These are phyloP conservation scores for Octopus sinensis DNA, from an alignment of 1,140 invertebrate species.

Conservation along the genomic window DNA sequence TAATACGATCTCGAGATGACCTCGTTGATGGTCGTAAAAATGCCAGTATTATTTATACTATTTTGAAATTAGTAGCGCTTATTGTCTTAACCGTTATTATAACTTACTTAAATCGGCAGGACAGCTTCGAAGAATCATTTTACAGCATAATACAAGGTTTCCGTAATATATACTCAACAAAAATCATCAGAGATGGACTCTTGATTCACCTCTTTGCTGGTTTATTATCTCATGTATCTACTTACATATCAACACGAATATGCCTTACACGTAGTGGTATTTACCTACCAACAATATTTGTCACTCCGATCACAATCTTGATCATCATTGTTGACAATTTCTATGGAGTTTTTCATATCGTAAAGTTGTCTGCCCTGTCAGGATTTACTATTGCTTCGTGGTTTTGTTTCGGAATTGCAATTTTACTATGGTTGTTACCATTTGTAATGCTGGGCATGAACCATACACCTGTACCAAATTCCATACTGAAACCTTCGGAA, in stretches of 20 bases:
- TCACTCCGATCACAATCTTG: background rate
- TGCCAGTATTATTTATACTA: background rate
- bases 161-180: background rate
- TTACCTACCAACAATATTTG: background rate
- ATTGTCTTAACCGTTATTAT: background rate
- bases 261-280: background rate
- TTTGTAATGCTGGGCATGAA: too few relatives aligned
- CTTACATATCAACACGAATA: background rate
- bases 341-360: too few relatives aligned
- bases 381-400: too few relatives aligned
- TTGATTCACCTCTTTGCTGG: background rate
- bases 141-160: background rate
- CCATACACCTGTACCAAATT: constrained; percentile 15
- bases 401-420: too few relatives aligned
- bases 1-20: background rate
- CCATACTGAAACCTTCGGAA: constrained; percentile 24
- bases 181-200: background rate
- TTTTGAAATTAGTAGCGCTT: background rate
- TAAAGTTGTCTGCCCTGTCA: too few relatives aligned
- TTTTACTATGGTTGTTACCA: too few relatives aligned
- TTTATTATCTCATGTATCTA: background rate
- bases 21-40: background rate
- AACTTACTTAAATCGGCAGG: background rate
- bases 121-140: background rate
- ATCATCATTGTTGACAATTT: background rate